Conservation (phyloP, 2,113 vertebrate species). For the Myrmophylax atrothorax region DNA sequence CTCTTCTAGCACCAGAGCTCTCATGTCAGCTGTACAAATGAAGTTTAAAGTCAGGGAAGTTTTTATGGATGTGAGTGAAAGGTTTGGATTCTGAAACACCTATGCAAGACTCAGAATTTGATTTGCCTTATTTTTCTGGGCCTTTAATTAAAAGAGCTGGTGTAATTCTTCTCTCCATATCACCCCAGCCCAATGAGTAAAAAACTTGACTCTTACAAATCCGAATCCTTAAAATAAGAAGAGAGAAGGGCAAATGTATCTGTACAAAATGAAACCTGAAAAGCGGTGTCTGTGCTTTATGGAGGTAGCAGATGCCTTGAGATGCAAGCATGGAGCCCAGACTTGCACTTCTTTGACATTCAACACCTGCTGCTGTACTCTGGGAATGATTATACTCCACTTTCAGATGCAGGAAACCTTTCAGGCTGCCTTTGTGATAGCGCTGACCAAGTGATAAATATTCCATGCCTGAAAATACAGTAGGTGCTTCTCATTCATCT, state of each 20-base stretch:
- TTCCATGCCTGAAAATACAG: background rate
- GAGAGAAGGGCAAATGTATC: rapidly evolving
- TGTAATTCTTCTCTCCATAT: background rate
- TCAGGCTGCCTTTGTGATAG: background rate
- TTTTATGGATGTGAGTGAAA: background rate
- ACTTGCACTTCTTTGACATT: background rate
- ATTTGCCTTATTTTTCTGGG: background rate
- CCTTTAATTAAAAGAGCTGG: background rate
- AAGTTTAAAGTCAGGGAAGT: background rate
- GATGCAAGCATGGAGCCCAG: background rate
- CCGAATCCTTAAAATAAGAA: background rate
- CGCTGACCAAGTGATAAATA: background rate
- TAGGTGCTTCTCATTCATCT: background rate
- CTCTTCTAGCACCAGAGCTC: background rate
- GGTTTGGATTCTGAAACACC: background rate
- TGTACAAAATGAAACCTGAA: background rate
- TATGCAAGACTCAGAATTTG: background rate
- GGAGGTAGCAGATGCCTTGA: background rate
- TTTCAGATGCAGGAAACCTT: background rate
- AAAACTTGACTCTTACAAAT: background rate
- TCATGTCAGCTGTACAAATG: background rate
- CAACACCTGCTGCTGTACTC: background rate
- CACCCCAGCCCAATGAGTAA: background rate
- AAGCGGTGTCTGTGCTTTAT: background rate
- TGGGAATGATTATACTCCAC: background rate